Percentiles rank a stretch among this genome's conserved stretches.
Conservation (phyloP, 2,797 vertebrate genomes). For the Thunnus albacares region DNA sequence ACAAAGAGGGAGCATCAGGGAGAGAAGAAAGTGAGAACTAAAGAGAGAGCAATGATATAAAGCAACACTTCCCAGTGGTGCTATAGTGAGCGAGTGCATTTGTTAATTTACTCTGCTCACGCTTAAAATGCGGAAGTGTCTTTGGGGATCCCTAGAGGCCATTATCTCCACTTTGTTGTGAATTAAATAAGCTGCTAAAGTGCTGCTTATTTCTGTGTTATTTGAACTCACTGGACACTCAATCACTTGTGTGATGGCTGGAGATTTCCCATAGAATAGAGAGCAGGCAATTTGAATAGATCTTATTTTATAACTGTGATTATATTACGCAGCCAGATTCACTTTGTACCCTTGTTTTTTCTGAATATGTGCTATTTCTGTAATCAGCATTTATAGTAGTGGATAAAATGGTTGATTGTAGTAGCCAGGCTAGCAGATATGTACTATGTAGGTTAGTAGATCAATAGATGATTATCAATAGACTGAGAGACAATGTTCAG, state of each 20-base stretch:
- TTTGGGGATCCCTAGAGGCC: constrained; percentile 86
- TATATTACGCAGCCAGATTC: constrained; percentile 40
- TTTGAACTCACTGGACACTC: constrained; percentile 87
- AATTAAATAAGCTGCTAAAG: constrained; percentile 90
- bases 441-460: constrained; percentile 5
- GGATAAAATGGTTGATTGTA: constrained; percentile 8
- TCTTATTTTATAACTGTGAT: constrained; percentile 62
- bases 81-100: constrained; percentile 80
- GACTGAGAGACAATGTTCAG: constrained; percentile 16
- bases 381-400: constrained; percentile 2
- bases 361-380: constrained; percentile 5
- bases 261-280: constrained; percentile 74
- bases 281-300: constrained; percentile 66
- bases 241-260: constrained; percentile 75
- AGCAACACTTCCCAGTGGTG: constrained; percentile 79
- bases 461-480: constrained; percentile 22
- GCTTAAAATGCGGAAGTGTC: constrained; percentile 85
- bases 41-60: constrained; percentile 77
- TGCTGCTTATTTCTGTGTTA: constrained; percentile 88
- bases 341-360: constrained; percentile 33
- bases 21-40: constrained; percentile 48
- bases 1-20: constrained; percentile 18
- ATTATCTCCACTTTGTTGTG: constrained; percentile 91
- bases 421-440: neutral
- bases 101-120: constrained; percentile 88